Conservation (phyloP, 2,113 vertebrate species). For the Cariama cristata region DNA sequence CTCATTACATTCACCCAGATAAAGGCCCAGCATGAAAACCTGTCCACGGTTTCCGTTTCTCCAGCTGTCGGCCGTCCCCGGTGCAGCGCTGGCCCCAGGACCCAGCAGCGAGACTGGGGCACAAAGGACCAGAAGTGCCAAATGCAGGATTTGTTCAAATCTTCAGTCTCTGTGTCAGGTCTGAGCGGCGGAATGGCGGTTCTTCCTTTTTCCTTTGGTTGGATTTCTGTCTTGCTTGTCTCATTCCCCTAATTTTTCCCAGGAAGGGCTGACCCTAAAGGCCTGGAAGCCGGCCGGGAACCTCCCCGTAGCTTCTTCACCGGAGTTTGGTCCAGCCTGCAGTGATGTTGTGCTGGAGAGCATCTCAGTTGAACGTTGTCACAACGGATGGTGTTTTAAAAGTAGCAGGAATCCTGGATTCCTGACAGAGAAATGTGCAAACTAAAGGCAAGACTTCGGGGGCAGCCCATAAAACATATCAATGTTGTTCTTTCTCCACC, state of each 20-base stretch:
- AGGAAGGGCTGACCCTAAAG: neutral
- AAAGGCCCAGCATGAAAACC: neutral
- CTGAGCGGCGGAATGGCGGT: neutral
- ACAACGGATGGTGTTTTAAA: accelerated
- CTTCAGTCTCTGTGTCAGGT: accelerated
- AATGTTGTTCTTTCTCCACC: neutral
- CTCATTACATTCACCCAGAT: neutral
- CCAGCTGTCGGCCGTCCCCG: accelerated
- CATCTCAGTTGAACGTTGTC: accelerated
- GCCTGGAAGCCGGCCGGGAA: neutral
- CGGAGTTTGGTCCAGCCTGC: accelerated
- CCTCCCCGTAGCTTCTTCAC: neutral
- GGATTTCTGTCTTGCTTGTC: neutral
- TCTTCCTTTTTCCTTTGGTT: neutral
- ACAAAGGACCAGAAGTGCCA: neutral
- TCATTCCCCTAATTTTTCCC: neutral
- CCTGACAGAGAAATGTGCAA: neutral
- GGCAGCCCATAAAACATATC: accelerated
- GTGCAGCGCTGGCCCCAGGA: neutral
- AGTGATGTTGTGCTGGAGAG: neutral
- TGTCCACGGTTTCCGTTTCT: accelerated
- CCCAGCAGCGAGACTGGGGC: neutral
- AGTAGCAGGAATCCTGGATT: neutral
- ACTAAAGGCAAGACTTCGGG: neutral
- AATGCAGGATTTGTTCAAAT: neutral